These are phyloP conservation scores for Lepisosteus oculatus DNA, from an alignment of 2,113 vertebrate genomes.

Conservation along the genomic window DNA sequence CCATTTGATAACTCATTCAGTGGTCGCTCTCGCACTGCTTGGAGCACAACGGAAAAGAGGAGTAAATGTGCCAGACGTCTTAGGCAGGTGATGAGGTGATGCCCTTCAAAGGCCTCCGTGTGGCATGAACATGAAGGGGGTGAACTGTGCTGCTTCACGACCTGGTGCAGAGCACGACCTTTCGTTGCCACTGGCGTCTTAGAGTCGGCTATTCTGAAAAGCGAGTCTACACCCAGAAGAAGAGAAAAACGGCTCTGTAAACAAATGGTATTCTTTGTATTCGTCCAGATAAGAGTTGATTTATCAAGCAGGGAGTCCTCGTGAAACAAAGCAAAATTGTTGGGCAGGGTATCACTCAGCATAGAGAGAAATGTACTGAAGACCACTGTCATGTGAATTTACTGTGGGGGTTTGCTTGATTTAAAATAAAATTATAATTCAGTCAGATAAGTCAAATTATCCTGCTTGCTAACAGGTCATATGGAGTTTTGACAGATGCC, in stretches of 20 bases:
- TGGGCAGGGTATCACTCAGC: background rate
- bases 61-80: background rate
- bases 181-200: background rate
- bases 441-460: background rate
- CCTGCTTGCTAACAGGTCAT: background rate
- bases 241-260: too few species aligned
- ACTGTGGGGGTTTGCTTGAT: background rate
- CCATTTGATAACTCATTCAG: background rate
- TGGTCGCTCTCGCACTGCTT: background rate
- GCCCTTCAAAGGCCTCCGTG: too few species aligned
- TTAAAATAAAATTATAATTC: background rate
- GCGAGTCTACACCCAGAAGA: background rate
- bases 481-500: background rate
- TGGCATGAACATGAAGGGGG: background rate
- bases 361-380: background rate
- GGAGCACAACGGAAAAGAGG: background rate
- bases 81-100: background rate
- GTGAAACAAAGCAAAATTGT: too few species aligned
- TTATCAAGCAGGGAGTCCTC: too few species aligned
- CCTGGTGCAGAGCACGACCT: background rate
- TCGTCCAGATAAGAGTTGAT: too few species aligned
- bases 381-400: background rate
- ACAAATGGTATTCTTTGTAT: too few species aligned
- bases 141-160: background rate
- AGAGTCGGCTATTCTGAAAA: background rate